Base-by-base conservation (phyloP, 2,888 invertebrate genomes). In the Unio delphinus region DNA sequence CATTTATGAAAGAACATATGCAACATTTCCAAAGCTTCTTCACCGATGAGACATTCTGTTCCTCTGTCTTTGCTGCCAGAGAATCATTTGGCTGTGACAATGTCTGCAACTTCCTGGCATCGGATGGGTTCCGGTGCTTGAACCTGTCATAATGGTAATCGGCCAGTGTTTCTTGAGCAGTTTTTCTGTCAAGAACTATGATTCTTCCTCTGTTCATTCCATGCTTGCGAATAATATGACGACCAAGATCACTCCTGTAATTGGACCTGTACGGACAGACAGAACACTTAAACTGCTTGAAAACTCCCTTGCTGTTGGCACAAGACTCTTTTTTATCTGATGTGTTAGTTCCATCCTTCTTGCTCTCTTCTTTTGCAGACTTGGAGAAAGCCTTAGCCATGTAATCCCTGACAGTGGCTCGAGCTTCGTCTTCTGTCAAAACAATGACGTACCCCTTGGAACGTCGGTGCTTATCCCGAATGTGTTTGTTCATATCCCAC, bases 401-500 rank as follows among this genome's bases (percentile, higher is more conserved):
- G 59, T 81, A 81, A n/a, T 78, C 74, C 20, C 76, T 64, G 30
- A 83, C 78, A n/a, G 88, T 88, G 17, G 82, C 81, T 65, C 82
- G 76, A 17, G 90, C 90, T 67, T 87, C 89, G 26, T 83, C 86
- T 55, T 86, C 83, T 26, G 83, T 76, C 65, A 90, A 69, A 54
- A 83, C 81, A 30, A 89, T 87, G 20, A 89, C 82, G 18, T 75
- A 60, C 6, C 76, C 78, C 59, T 73, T 71, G 23, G 75, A 72
- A 7, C 73, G 79, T 30, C 81, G 81, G 76, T 89, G 89, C 61
- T 83, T 81, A 20, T 82, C 78, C 58, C 86, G 74, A 78, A 98
- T 97, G 90, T 98, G 98, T 90, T 98, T 98, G 62, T 96, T 97
- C 73, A 98, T 95, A 91, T 98, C 98, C 97, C 98, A 98, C 80